Evolutionary conservation across 2,888 invertebrate species (phyloP), one percentile per base, ranked within the genome.

Genomic region (Cyaniris semiargus): DNA sequence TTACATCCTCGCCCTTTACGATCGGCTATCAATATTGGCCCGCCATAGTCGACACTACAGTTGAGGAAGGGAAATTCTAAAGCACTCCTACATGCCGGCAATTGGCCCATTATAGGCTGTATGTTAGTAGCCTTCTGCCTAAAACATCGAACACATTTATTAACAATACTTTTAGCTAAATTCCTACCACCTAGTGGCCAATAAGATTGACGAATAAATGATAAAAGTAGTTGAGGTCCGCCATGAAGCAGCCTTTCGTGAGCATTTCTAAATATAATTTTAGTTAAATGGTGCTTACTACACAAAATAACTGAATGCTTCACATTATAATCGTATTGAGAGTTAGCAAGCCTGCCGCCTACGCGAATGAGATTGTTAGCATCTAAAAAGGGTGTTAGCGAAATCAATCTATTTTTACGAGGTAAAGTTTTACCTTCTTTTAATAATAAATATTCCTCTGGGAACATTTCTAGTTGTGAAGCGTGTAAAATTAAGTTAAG

Each of bases 21-120:
- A 70, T 81, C 79, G 13, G 80, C 78, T 76, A 79, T 80, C 70
- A 80, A 10, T 44, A 81, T 48, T 27, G 79, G 80, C 10, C 81
- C 81, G 66, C 80, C 80, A 60, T 78, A 80, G 76, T 81, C 76
- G 15, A 76, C 66, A 76, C 72, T 70, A 13, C 10, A 71, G 13
- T 60, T 21, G 21, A 71, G 44, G 76, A 77, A 79, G 18, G 78
- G 76, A 66, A 66, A 76, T 70, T 77, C 76, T 53, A 66, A 13
- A 10, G 56, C n/a, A 5, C 48, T 72, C n/a, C 78, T 70, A 60
- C 31, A 44, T 23, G 38, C 31, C 23, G 76, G 78, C 18, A 77
- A 58, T 48, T 76, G 60, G 23, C 56, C 70, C 77, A 79, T 77
- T 1, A 79, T 74, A 27, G 78, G 76, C 58, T 78, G 78, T 38